These are phyloP conservation scores for Agonopterix subpropinquella DNA, from an alignment of 2,888 invertebrate species.

Conservation along the genomic window DNA sequence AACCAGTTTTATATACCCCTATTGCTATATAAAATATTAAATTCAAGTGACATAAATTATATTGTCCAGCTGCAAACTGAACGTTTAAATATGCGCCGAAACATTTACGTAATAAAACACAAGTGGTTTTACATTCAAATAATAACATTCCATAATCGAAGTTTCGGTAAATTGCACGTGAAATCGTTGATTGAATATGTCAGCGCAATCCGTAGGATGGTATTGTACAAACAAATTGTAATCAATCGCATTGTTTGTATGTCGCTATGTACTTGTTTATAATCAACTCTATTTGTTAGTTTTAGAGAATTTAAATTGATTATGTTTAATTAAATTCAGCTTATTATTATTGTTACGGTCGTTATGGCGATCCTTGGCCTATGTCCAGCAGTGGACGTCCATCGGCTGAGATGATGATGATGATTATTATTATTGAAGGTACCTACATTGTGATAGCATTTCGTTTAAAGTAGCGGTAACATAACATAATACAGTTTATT, in stretches of 20 bases:
- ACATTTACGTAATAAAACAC: conserved; percentile 4
- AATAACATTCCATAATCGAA: conserved; percentile 29
- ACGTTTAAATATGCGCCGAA: background rate
- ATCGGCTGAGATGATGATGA: too few species aligned
- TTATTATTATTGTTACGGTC: too few species aligned
- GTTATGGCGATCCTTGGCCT: too few species aligned
- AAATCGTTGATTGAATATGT: conserved; percentile 53
- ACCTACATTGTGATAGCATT: too few species aligned
- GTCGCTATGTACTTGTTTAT: conserved; percentile 20
- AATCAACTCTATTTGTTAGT: background rate
- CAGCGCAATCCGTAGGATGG: conserved; percentile 25
- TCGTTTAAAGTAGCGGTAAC: background rate
- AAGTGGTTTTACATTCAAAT: conserved; percentile 9
- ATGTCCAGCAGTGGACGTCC: too few species aligned
- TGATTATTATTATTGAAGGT: too few species aligned
- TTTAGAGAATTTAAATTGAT: background rate
- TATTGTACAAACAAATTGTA: conserved; percentile 45
- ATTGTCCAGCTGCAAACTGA: background rate
- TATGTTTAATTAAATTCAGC: too few species aligned
- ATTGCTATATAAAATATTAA: too few species aligned
- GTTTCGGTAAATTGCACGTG: conserved; percentile 39
- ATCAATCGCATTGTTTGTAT: conserved; percentile 52
- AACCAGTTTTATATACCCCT: too few species aligned
- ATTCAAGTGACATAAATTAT: background rate
- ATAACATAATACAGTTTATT: background rate